phyloP scores from a whole-genome alignment of 2,797 vertebrate genomes.

The Cottoperca gobio region DNA sequence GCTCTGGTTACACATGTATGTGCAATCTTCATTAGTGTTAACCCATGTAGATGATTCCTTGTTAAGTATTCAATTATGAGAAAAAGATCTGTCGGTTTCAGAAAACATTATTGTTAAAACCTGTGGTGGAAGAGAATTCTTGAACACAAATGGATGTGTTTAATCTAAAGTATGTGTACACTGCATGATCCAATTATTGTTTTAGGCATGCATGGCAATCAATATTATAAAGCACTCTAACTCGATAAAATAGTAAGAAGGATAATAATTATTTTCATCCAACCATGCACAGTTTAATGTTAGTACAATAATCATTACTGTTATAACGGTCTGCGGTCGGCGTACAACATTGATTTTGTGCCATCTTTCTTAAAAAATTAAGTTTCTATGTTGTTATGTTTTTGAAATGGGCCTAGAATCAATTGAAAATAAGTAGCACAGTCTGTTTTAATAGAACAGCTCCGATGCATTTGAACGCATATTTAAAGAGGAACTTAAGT shows the following conservation, averaged over 20 bases:
- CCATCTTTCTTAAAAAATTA: slow-evolving; percentile 11
- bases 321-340: slow-evolving; percentile 33
- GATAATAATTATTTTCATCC: slow-evolving; percentile 15
- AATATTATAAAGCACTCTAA: slow-evolving; percentile 7
- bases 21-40: slow-evolving; percentile 2
- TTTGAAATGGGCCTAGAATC: background rate
- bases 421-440: background rate
- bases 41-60: slow-evolving; percentile 15
- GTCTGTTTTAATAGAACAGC: background rate
- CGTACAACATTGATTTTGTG: slow-evolving; percentile 35
- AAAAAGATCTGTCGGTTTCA: background rate
- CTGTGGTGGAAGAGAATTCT: background rate
- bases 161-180: background rate
- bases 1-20: background rate
- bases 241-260: slow-evolving; percentile 22
- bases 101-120: slow-evolving; percentile 6
- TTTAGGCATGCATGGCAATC: slow-evolving; percentile 18
- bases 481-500: slow-evolving; percentile 11
- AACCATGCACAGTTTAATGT: slow-evolving; percentile 14
- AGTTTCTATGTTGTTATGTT: background rate
- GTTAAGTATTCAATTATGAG: background rate
- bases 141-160: background rate
- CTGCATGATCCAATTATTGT: slow-evolving; percentile 15
- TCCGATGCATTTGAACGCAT: slow-evolving; percentile 1
- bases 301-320: slow-evolving; percentile 34